Base-by-base conservation (phyloP, 2,888 invertebrate genomes). In the Liposcelis brunnea region DNA sequence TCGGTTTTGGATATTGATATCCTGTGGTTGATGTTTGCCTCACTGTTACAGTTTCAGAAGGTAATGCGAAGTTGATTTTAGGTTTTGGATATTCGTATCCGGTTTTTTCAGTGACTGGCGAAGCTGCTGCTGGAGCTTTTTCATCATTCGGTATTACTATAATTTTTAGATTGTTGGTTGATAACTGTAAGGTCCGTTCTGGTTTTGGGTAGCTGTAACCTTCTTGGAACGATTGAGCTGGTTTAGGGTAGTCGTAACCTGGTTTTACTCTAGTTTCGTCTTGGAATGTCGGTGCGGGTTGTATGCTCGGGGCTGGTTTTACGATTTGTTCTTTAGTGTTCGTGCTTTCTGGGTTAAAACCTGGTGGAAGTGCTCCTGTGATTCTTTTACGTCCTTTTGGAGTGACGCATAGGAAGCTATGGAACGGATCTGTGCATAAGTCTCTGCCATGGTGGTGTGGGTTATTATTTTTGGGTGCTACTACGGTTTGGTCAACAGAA, bases 391-490 rank as follows among this genome's bases (percentile, higher is more conserved):
- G 40, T 12, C 10, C 19, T 40, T 40, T 40, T 7, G 40, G 40
- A 5, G 19, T 6, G 3, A 19, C 19, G 40, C 40, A 40, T 5
- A 40, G 40, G 19, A 40, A 40, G 40, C 19, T 19, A 11, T 40
- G 40, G 19, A 40, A 40, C 6, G 40, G 40, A 19, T 40, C 40
- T 12, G 40, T 19, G 40, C 40, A 40, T 16, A 40, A 19, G 19
- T 40, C 40, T 18, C 21, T 40, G 5, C 16, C 16, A 40, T 40
- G 40, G 16, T 40, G 40, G 11, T 40, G 40, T 12, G 16, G 18
- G 11, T 40, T 16, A 6, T 40, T 21, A 40, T 40, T 16, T 12
- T 40, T 21, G 7, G 40, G 40, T 6, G 40, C 40, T 5, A 21
- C 19, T 14, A 40, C 21, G 6, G 19, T 6, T 18, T 16, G 40